Percentiles rank a stretch among this genome's conserved stretches.
Evolutionary conservation across 2,888 invertebrate species (phyloP).

Genomic region (Lottia scabra): DNA sequence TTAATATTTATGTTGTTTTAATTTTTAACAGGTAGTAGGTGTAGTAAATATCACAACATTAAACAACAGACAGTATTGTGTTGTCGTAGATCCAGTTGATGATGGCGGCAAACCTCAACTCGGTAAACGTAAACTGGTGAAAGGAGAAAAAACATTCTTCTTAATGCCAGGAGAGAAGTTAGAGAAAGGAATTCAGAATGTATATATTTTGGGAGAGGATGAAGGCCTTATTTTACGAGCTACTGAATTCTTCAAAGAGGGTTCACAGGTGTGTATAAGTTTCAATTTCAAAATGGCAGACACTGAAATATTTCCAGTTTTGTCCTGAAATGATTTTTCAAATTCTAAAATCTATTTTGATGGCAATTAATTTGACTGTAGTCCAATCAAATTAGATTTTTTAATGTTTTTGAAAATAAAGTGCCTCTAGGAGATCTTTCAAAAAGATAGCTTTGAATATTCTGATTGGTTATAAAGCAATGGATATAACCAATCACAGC

Average conservation of each 20-base stretch:
- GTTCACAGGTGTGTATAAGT: slow-evolving; percentile 11
- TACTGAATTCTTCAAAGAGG: slow-evolving; percentile 68
- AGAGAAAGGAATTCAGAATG: slow-evolving; percentile 70
- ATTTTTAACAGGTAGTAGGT: slow-evolving; percentile 64
- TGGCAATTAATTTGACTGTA: no score
- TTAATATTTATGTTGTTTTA: no score
- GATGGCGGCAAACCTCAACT: slow-evolving; percentile 68
- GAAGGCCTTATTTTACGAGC: slow-evolving; percentile 71
- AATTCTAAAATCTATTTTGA: no score
- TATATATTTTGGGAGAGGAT: slow-evolving; percentile 71
- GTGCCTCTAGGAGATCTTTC: no score
- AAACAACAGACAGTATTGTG: slow-evolving; percentile 71
- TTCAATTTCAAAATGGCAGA: background rate
- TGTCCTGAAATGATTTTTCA: no score
- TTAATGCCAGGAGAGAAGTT: slow-evolving; percentile 71
- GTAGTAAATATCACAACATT: slow-evolving; percentile 70
- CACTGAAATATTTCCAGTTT: background rate
- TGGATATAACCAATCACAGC: no score
- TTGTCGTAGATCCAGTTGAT: slow-evolving; percentile 71
- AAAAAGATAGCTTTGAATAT: no score
- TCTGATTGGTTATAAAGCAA: no score
- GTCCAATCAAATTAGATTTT: no score
- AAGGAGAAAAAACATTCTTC: slow-evolving; percentile 72
- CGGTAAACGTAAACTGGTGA: slow-evolving; percentile 70
- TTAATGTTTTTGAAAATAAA: no score